Evolutionary conservation across 2,888 invertebrate species (phyloP), one percentile per base, ranked within the genome.

Genomic region (Metalampra italica): DNA sequence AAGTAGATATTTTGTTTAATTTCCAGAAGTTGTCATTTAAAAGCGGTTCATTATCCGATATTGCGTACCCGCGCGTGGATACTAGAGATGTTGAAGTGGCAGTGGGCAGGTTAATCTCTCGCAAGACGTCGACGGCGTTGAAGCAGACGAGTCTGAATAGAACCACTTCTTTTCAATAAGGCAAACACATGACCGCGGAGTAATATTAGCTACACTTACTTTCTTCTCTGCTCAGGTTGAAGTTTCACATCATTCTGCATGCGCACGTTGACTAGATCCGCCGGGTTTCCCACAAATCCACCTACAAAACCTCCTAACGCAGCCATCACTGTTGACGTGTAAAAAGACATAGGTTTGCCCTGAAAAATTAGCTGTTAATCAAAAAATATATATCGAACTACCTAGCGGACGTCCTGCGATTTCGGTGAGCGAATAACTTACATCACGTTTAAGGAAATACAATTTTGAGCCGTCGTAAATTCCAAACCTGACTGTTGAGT

Each of bases 221-320:
- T 98, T 90, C 98, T 92, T 71, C 98, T 91, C 62, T 94, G 92
- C 14, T 97, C 96, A 47, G 84, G 72, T 4, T 97, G 93, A 45
- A 99, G 82, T 87, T 99, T 99, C 22, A 98, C 93, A 84, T 99
- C 99, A 90, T 99, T 99, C 81, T 99, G 99, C 99, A 99, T 99
- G 63, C 99, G 91, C 5, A 99, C 99, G 87, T 99, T 99, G 46
- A 99, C 94, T 91, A 99, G 92, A 90, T 99, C 99, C 9, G 96
- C 98, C 0, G 99, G 99, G 15, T 98, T 97, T 0, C 98, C 98
- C 2, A 98, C 93, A 66, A 98, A 92, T 9, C 99, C 99, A 45
- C 98, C 98, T 41, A 93, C 92, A 46, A 94, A 94, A 7, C 98
- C 99, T 29, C 97, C 94, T 7, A 94, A 60, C 7, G 94, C 95